Conservation (phyloP, 2,888 invertebrate genomes). For the Melinopterus prodromus region DNA sequence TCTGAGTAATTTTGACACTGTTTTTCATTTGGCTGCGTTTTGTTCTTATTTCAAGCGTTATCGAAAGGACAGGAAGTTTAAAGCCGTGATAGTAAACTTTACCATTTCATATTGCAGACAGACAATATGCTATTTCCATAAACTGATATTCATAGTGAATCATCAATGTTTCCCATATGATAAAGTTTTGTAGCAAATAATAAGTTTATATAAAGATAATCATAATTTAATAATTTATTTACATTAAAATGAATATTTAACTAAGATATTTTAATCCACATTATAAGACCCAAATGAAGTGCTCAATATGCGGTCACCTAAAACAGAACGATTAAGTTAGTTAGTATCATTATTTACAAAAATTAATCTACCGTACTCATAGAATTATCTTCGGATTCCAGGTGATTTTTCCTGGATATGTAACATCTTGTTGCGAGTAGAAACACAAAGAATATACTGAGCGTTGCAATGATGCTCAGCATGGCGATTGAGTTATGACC, state of each 20-base stretch:
- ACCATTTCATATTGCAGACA: background rate
- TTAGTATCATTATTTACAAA: background rate
- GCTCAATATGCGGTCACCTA: background rate
- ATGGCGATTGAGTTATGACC: background rate
- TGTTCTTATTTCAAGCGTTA: background rate
- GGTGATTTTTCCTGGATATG: background rate
- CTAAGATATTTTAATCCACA: background rate
- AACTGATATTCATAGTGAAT: background rate
- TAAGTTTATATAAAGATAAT: background rate
- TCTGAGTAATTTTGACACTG: background rate
- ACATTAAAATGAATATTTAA: background rate
- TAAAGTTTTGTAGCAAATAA: background rate
- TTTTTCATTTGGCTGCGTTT: background rate
- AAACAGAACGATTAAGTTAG: background rate
- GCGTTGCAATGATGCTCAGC: background rate
- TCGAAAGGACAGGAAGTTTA: background rate
- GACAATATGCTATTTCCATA: background rate
- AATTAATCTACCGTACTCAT: background rate
- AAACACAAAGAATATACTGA: conserved; percentile 13
- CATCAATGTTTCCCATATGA: background rate
- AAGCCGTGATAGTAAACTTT: background rate
- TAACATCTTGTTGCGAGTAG: background rate
- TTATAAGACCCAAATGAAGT: background rate
- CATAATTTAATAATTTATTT: background rate
- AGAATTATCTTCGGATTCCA: background rate